phyloP scores from a whole-genome alignment of 2,113 vertebrate species.

The Columbina picui region DNA sequence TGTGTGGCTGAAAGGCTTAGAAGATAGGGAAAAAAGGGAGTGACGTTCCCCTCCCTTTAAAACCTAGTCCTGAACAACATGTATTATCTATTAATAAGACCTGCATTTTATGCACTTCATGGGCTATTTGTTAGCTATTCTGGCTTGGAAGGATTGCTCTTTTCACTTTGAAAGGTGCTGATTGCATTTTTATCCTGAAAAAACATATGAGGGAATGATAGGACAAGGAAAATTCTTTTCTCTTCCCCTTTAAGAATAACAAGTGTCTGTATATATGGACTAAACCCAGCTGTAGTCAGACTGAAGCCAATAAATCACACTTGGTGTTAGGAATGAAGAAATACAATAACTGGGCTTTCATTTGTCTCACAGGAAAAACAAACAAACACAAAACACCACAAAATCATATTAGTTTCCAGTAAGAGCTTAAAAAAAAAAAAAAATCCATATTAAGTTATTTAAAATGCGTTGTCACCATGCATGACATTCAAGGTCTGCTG shows the following conservation, averaged over 20 bases:
- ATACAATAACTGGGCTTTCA: not conserved
- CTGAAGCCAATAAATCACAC: not conserved
- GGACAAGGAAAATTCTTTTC: not conserved
- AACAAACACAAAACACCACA: no score
- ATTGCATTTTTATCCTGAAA: not conserved
- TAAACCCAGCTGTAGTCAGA: not conserved
- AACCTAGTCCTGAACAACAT: not conserved
- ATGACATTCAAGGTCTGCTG: not conserved
- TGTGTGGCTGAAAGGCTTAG: not conserved
- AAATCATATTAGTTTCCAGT: not conserved
- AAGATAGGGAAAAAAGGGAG: not conserved
- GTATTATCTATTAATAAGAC: not conserved
- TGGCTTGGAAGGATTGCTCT: not conserved
- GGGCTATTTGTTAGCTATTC: not conserved
- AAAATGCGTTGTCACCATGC: not conserved
- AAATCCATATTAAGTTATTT: not conserved
- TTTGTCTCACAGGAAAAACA: not conserved
- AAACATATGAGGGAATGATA: accelerated
- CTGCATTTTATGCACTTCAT: not conserved
- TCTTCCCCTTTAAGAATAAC: not conserved
- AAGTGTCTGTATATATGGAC: not conserved
- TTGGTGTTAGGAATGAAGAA: not conserved
- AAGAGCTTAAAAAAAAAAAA: not conserved
- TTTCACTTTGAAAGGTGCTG: not conserved
- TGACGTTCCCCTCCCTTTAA: not conserved